Evolutionary conservation across 2,888 invertebrate species (phyloP), one percentile per base, ranked within the genome.

Genomic region (Amblyjoppa proteus): DNA sequence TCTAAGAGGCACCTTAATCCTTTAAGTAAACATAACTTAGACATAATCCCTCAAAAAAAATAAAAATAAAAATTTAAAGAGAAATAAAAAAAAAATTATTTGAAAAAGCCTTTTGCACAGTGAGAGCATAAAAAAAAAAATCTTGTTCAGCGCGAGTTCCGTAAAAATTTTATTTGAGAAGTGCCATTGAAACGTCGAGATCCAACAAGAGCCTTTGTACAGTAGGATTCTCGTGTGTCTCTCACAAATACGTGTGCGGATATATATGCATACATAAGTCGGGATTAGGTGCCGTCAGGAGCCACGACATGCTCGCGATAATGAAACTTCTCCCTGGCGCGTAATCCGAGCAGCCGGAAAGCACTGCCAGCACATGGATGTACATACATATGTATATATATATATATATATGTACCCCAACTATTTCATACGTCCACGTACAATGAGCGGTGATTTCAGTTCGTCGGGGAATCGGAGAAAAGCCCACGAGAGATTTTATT

Each of bases 381-480:
- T 68, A 75, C 71, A 41, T 66, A 34, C 34, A 34, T 34, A 20
- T 20, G 20, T 20, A 20, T 20, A 20, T 20, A 20, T 20, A 20
- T 20, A 20, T 20, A 58, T 28, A 31, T 16, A 64, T 34, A 34
- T 31, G n/a, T 64, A 28, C 41, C 68, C 70, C 49, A 64, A 81
- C 56, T 71, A 80, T 69, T 64, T 53, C 51, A 38, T 78, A 64
- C 81, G 49, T 75, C 61, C 68, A 70, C 64, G 75, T 64, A 61
- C 83, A 80, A 78, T 74, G 83, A 68, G 84, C 78, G 61, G 83
- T 85, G 86, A 88, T 87, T 85, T 71, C 71, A 84, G 80, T 83
- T 88, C 83, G 84, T 74, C 75, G 81, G 76, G 83, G 76, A 88
- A 85, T 88, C 85, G 84, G 76, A 73, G 78, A 38, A 85, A 88